Evolutionary conservation across 2,113 vertebrate genomes (phyloP), one percentile per base, ranked within the genome.

Genomic region (Oncorhynchus tshawytscha): DNA sequence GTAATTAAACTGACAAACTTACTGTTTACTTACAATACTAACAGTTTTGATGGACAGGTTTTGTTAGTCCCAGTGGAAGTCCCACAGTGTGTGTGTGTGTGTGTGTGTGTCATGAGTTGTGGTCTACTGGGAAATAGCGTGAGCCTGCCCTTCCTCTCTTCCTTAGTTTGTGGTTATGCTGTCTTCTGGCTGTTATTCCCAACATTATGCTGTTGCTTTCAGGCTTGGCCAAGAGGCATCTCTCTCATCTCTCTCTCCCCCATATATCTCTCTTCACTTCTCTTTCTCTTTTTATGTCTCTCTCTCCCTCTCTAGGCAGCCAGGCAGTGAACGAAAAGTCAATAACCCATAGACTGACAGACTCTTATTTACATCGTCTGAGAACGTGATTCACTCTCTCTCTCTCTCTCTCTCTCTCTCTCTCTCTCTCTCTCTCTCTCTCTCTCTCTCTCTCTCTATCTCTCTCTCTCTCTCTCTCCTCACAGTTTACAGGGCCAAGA

Each of bases 311-410:
- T 13, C 39, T 75, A 79, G 71, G 80, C 77, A 78, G 82, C 82
- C 78, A 69, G 73, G 29, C 72, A 84, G 75, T 51, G 74, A 81
- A 80, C 78, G 75, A 71, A 87, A 84, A 85, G 89, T 92, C 91
- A 88, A 91, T 91, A 88, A 54, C 75, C 80, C 74, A 88, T 90
- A 89, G 72, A 81, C 70, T 69, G 82, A 78, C 81, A 82, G 68
- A 78, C 74, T 84, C 67, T 90, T 89, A 92, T 91, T 89, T 88
- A 88, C 85, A 88, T 87, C 78, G 48, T 34, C 77, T 15, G 70
- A 86, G 59, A 84, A 80, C 73, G 54, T 78, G 77, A 27, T 76
- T 80, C 31, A 34, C 31, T 34, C 31, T 34, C 31, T 29, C 29
- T 29, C 27, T 29, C 27, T 29, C 3, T 29, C 29, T 29, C 29